These are phyloP conservation scores for Tyrophagus putrescentiae DNA, from an alignment of 1,140 invertebrate genomes.

Conservation along the genomic window DNA sequence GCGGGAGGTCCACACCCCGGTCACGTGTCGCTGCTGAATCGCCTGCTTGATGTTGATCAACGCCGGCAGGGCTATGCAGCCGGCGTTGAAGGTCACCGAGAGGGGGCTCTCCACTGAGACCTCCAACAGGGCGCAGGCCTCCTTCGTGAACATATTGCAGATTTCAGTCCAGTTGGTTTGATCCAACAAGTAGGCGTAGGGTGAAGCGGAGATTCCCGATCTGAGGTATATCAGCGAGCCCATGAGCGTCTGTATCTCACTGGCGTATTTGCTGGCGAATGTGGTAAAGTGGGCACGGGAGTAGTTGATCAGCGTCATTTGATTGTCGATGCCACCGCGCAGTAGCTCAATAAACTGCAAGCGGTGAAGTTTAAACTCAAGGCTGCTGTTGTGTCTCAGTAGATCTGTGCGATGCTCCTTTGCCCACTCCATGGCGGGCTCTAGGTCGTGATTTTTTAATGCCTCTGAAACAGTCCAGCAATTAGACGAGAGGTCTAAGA, in stretches of 20 bases:
- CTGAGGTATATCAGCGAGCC: conserved; percentile 66
- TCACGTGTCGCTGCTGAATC: conserved; percentile 85
- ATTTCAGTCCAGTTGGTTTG: conserved; percentile 65
- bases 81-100: conserved; percentile 67
- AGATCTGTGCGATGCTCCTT: conserved; percentile 33
- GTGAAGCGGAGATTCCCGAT: conserved; percentile 59
- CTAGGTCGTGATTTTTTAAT: conserved; percentile 56
- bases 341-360: conserved; percentile 56
- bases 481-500: neutral
- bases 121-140: conserved; percentile 77
- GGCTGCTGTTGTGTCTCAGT: conserved; percentile 41
- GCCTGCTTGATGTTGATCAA: conserved; percentile 86
- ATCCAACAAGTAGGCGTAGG: conserved; percentile 61
- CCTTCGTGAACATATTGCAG: conserved; percentile 76
- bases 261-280: conserved; percentile 62
- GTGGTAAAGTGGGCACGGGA: conserved; percentile 66
- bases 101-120: conserved; percentile 71
- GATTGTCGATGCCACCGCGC: conserved; percentile 46
- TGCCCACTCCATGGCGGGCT: conserved; percentile 58
- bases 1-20: conserved; percentile 82
- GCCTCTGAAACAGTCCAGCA: conserved; percentile 61
- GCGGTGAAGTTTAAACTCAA: conserved; percentile 73
- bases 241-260: conserved; percentile 78
- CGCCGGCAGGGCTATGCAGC: conserved; percentile 78
- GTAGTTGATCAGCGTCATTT: conserved; percentile 65